Percentiles rank a stretch among this genome's conserved stretches.
Evolutionary conservation across 2,797 vertebrate species (phyloP).

Genomic region (Esox lucius): DNA sequence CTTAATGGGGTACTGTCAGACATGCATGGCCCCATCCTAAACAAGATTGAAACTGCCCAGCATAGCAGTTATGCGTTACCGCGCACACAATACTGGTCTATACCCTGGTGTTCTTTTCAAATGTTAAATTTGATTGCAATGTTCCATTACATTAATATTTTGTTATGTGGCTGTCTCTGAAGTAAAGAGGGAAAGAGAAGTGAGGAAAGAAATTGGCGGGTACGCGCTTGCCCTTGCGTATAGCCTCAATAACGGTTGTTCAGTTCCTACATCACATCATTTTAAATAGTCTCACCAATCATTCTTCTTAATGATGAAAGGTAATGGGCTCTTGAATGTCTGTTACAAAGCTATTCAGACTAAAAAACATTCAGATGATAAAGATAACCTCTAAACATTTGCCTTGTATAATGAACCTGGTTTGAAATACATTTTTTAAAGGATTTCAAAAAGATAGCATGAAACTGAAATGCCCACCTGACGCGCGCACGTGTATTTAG

Average conservation of each 20-base stretch:
- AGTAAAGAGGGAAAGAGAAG: neutral
- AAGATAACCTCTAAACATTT: neutral
- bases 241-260: neutral
- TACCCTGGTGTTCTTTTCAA: constrained; percentile 45
- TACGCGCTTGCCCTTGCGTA: neutral
- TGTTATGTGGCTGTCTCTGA: neutral
- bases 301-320: neutral
- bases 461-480: neutral
- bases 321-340: neutral
- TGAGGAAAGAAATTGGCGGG: too few relatives aligned
- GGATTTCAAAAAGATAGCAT: neutral
- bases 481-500: neutral
- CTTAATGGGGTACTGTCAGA: constrained; percentile 58
- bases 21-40: constrained; percentile 24
- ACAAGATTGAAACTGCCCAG: constrained; percentile 40
- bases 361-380: neutral
- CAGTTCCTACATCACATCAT: neutral
- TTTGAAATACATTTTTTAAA: neutral
- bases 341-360: neutral
- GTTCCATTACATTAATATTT: neutral
- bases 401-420: neutral
- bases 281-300: neutral
- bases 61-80: constrained; percentile 18
- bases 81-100: constrained; percentile 40
- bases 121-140: constrained; percentile 34